phyloP scores from a whole-genome alignment of 2,797 vertebrate genomes.

The Enteromius fasciolatus region DNA sequence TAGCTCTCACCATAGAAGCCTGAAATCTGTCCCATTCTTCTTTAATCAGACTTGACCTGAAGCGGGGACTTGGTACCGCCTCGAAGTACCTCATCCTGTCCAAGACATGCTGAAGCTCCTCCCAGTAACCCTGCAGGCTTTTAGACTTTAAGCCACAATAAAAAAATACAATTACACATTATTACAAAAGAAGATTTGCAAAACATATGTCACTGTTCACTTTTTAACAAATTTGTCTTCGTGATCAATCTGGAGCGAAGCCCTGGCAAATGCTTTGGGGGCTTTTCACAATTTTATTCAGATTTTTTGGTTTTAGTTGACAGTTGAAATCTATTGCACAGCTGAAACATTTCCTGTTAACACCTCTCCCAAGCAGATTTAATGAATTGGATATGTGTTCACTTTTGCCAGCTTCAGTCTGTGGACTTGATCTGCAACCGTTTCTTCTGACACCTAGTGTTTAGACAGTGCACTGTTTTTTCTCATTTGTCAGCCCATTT shows the following conservation, averaged over 20 bases:
- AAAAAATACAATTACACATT: slow-evolving; percentile 4
- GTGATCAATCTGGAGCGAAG: not conserved
- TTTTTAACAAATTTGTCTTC: not conserved
- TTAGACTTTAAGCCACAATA: slow-evolving; percentile 70
- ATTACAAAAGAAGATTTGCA: not conserved
- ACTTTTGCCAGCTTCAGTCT: not conserved
- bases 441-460: slow-evolving; percentile 50
- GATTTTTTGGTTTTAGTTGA: slow-evolving; percentile 9
- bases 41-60: slow-evolving; percentile 76
- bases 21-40: slow-evolving; percentile 81
- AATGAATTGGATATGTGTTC: not conserved
- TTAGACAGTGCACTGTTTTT: slow-evolving; percentile 9
- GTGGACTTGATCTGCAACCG: not conserved
- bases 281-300: not conserved
- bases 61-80: slow-evolving; percentile 79
- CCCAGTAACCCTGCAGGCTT: slow-evolving; percentile 87
- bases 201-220: not conserved
- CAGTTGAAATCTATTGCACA: slow-evolving; percentile 6
- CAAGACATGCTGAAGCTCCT: slow-evolving; percentile 85
- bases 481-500: not conserved
- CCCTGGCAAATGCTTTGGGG: not conserved
- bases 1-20: slow-evolving; percentile 41
- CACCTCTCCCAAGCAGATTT: slow-evolving; percentile 13
- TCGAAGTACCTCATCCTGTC: slow-evolving; percentile 84
- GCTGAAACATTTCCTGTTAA: slow-evolving; percentile 12